These are phyloP conservation scores for Scyliorhinus canicula DNA, from an alignment of 2,797 vertebrate genomes.

Conservation along the genomic window DNA sequence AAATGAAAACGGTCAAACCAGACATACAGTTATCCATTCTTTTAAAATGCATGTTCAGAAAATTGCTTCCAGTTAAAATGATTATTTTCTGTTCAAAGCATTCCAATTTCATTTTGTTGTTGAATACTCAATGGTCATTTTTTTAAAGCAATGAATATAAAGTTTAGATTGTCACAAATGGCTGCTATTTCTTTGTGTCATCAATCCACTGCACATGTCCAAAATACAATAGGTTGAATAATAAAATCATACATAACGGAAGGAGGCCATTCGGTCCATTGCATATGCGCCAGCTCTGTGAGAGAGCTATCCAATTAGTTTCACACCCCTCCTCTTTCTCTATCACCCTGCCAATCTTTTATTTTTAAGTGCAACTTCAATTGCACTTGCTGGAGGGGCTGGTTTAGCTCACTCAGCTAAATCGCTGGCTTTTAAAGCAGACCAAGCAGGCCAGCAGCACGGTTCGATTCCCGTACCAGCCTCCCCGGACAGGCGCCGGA, in stretches of 20 bases:
- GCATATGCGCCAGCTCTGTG: background rate
- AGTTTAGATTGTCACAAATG: background rate
- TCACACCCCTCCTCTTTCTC: background rate
- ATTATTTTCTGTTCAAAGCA: background rate
- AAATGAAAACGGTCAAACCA: background rate
- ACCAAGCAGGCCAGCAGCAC: no score
- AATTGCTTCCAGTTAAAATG: background rate
- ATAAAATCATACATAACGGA: background rate
- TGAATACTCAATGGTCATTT: background rate
- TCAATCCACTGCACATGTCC: background rate
- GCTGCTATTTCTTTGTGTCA: background rate
- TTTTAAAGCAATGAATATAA: background rate
- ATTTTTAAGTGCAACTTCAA: background rate
- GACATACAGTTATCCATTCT: background rate
- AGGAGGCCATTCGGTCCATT: background rate
- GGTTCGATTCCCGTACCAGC: no score
- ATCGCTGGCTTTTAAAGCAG: no score
- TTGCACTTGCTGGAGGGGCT: no score
- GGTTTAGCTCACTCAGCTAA: no score
- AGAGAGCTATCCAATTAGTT: background rate
- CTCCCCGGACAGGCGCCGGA: no score
- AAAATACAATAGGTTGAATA: background rate
- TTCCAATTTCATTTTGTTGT: background rate
- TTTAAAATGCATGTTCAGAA: background rate
- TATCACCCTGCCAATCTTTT: background rate